Conservation (phyloP, 2,888 invertebrate genomes). For the Lymantria dispar region DNA sequence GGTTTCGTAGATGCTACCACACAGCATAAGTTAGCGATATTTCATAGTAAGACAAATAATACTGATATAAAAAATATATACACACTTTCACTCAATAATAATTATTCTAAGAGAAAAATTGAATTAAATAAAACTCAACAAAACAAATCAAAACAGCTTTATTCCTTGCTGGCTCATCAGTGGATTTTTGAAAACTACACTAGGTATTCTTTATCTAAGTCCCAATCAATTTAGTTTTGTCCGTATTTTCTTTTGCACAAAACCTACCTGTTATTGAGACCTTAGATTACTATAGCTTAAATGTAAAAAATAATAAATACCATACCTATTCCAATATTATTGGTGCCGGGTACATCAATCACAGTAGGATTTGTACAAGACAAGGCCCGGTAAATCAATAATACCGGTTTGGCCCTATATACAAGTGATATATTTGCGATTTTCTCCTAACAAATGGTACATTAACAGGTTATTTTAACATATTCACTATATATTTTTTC, state of each 20-base stretch:
- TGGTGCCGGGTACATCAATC: slow-evolving; percentile 38
- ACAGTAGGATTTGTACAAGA: slow-evolving; percentile 33
- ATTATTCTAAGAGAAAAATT: too few relatives aligned
- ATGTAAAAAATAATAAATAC: slow-evolving; percentile 38
- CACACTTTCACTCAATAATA: too few relatives aligned
- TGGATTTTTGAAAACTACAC: slow-evolving; percentile 66
- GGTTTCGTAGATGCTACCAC: too few relatives aligned
- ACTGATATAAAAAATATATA: too few relatives aligned
- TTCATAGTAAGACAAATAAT: too few relatives aligned
- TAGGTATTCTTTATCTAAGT: slow-evolving; percentile 47
- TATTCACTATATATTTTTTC: neutral
- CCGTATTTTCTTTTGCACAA: slow-evolving; percentile 35
- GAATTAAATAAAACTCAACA: slow-evolving; percentile 52
- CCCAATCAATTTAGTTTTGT: slow-evolving; percentile 36
- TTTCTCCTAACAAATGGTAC: neutral
- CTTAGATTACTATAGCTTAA: slow-evolving; percentile 41
- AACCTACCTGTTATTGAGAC: slow-evolving; percentile 42
- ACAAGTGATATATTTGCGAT: neutral
- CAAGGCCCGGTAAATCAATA: neutral
- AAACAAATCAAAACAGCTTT: slow-evolving; percentile 80
- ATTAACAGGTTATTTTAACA: neutral
- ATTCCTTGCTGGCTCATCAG: slow-evolving; percentile 74
- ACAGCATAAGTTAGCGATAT: too few relatives aligned
- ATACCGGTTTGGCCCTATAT: neutral
- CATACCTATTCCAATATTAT: slow-evolving; percentile 34